phyloP scores from a whole-genome alignment of 2,113 vertebrate species.

The Nansenia antarctica region DNA sequence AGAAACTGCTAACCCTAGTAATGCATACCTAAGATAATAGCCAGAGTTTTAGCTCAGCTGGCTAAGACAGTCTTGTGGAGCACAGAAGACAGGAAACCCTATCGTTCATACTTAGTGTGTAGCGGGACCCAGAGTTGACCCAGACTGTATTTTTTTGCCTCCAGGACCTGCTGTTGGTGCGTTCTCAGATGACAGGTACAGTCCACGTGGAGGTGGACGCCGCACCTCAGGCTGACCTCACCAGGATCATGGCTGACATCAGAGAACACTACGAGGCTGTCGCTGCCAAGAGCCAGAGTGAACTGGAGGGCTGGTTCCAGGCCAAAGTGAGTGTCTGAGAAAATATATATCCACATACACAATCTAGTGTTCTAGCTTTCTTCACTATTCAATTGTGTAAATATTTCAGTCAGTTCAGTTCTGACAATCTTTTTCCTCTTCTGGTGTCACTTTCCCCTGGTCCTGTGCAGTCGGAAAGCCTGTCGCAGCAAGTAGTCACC shows the following conservation, averaged over 20 bases:
- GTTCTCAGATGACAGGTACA: slow-evolving; percentile 57
- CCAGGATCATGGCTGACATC: slow-evolving; percentile 52
- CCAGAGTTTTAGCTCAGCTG: too few species aligned
- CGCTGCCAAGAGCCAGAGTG: slow-evolving; percentile 70
- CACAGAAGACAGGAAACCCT: too few species aligned
- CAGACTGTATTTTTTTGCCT: not conserved
- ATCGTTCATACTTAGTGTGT: too few species aligned
- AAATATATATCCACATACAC: too few species aligned
- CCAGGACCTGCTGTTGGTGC: slow-evolving; percentile 50
- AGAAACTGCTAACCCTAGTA: too few species aligned
- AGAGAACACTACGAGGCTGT: slow-evolving; percentile 77
- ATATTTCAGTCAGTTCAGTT: too few species aligned
- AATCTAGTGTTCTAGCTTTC: too few species aligned
- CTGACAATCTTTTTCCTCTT: too few species aligned
- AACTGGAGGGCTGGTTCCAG: slow-evolving; percentile 72
- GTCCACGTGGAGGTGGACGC: slow-evolving; percentile 75
- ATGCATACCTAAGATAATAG: too few species aligned
- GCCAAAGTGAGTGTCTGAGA: slow-evolving; percentile 46
- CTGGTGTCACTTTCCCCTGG: too few species aligned
- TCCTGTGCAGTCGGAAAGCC: slow-evolving; percentile 68
- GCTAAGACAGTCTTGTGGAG: too few species aligned
- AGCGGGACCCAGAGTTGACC: too few species aligned
- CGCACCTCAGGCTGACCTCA: slow-evolving; percentile 50
- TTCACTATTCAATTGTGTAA: not conserved
- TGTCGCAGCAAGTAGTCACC: slow-evolving; percentile 71